A percentile compares a stretch with the other conserved stretches of the same genome.
phyloP scores from a whole-genome alignment of 2,888 invertebrate genomes.

The Zele albiditarsus region DNA sequence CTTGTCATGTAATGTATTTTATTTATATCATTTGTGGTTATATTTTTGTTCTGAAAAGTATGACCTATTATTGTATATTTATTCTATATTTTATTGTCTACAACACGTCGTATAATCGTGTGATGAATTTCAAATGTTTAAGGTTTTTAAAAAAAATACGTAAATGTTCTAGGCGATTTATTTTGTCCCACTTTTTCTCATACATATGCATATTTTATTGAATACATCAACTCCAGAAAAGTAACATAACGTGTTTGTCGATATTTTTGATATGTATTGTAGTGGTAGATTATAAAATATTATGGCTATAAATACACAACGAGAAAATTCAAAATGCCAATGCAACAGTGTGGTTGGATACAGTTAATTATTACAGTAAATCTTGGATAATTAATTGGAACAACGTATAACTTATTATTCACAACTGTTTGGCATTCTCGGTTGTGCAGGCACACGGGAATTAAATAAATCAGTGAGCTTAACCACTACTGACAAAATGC shows the following conservation, averaged over 20 bases:
- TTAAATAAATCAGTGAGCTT: background rate
- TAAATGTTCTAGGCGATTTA: background rate
- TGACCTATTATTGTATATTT: background rate
- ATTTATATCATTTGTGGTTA: background rate
- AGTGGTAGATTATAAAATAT: background rate
- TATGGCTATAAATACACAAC: background rate
- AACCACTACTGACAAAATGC: background rate
- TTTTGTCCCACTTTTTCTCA: background rate
- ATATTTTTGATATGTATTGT: constrained; percentile 3
- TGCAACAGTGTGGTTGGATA: constrained; percentile 1
- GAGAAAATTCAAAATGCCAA: background rate
- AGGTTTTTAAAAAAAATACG: background rate
- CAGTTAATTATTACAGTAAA: background rate
- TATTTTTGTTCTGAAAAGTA: background rate
- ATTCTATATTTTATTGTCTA: background rate
- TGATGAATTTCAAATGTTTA: background rate
- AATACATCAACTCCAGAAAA: background rate
- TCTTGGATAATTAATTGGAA: constrained; percentile 1
- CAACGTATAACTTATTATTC: constrained; percentile 1
- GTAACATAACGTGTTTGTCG: background rate
- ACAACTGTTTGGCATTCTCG: background rate
- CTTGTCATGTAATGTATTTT: background rate
- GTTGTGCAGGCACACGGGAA: background rate
- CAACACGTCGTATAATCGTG: background rate
- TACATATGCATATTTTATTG: background rate